Base-by-base conservation (phyloP, 1,140 invertebrate species). In the Oreohelix idahoensis region DNA sequence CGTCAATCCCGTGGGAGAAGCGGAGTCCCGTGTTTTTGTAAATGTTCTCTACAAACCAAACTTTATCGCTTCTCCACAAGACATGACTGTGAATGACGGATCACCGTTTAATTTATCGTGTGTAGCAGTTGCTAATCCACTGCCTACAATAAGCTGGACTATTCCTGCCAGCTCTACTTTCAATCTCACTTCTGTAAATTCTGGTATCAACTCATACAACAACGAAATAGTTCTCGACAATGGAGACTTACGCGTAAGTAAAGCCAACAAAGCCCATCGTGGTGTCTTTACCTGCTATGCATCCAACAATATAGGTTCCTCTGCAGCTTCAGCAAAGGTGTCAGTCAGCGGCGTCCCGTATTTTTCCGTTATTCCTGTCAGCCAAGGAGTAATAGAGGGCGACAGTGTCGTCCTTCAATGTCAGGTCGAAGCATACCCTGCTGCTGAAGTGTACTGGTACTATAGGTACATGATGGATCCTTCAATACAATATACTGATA, bases 281-380 rank as follows among this genome's bases (percentile, higher is more conserved):
- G 79, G 79, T 4, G 23, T 35, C 15, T 81, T 32, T 32, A 71
- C 69, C 17, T 81, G 79, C 35, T 29, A 73, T 71, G 79, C 79
- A 15, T 51, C 66, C 10, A 81, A 81, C 49, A 36, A 35, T 8
- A 42, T 81, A 26, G 70, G 79, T 1, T 69, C 66, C 2, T 26
- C 49, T 35, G 15, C 26, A 39, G 42, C 29, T n/a, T 51, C 79
- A 13, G 79, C 70, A 0, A 49, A 1, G 2, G 38, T 81, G 29
- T 81, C 66, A 49, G 49, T 81, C 10, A 36, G 29, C 26, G 69
- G 79, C 29, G 29, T 15, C 5, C 79, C 69, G 2, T 2, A 29
- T 10, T 51, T 81, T 32, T 36, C 45, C 10, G 53, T 23, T 13
- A n/a, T 26, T 23, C 79, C 70, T 5, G 39, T 23, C 2, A 73